A percentile compares a stretch with the other conserved stretches of the same genome.
Evolutionary conservation across 2,888 invertebrate species (phyloP).

Genomic region (Melanostoma mellinum): DNA sequence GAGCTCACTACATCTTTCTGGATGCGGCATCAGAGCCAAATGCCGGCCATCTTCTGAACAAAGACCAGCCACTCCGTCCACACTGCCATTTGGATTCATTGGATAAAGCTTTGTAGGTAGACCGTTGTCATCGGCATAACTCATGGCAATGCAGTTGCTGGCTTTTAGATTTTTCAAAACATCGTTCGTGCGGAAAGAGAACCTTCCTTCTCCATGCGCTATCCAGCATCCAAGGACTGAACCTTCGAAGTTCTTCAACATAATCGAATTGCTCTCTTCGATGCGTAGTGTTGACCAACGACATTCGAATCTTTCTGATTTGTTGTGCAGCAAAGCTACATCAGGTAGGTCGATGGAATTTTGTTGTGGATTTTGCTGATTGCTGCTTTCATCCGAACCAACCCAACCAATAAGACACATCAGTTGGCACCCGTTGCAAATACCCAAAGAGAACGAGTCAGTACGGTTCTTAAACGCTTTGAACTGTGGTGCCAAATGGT

Average conservation of each 20-base stretch:
- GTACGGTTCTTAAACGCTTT: constrained; percentile 87
- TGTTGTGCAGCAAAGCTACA: constrained; percentile 91
- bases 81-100: constrained; percentile 96
- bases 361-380: not conserved
- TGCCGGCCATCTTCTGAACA: constrained; percentile 96
- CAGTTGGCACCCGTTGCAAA: constrained; percentile 99
- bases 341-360: constrained; percentile 82
- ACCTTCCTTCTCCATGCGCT: constrained; percentile 97
- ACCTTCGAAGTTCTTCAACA: constrained; percentile 94
- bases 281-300: constrained; percentile 91
- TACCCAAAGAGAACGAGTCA: constrained; percentile 97
- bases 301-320: constrained; percentile 92
- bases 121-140: constrained; percentile 92
- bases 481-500: constrained; percentile 89
- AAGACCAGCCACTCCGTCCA: constrained; percentile 92
- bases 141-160: constrained; percentile 88
- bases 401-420: constrained; percentile 97
- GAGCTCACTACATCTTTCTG: constrained; percentile 93
- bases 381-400: constrained; percentile 82
- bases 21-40: constrained; percentile 99
- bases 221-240: constrained; percentile 97
- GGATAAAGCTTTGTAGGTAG: constrained; percentile 92
- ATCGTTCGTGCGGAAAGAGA: constrained; percentile 84
- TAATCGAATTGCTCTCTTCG: constrained; percentile 86
- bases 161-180: constrained; percentile 83